Evolutionary conservation across 2,888 invertebrate species (phyloP).

Genomic region (Rotaria magnacalcarata): DNA sequence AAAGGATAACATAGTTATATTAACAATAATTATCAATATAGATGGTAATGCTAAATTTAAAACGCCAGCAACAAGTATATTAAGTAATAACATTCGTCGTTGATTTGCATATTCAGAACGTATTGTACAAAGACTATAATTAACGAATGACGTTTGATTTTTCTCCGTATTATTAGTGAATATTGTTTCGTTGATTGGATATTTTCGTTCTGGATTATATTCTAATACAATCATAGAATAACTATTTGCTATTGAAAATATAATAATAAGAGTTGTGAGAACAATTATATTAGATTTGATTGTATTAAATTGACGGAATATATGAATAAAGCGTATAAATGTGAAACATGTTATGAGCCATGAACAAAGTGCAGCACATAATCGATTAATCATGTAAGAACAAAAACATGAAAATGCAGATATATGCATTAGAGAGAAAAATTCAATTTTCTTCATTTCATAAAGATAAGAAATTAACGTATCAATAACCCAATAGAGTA

Average conservation of each 20-base stretch:
- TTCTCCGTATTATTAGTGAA: background rate
- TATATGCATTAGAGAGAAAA: background rate
- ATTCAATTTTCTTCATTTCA: background rate
- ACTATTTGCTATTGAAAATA: slow-evolving; percentile 9
- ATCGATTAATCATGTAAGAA: background rate
- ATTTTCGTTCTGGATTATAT: background rate
- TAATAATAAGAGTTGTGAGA: background rate
- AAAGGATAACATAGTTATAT: background rate
- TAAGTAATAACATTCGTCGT: background rate
- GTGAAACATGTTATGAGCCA: background rate
- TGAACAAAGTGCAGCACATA: slow-evolving; percentile 6
- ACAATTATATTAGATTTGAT: background rate
- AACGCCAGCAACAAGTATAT: background rate
- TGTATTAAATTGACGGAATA: background rate
- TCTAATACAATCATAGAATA: background rate
- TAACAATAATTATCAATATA: background rate
- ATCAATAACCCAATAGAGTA: background rate
- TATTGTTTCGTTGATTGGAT: background rate
- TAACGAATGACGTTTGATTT: background rate
- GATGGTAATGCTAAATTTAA: background rate
- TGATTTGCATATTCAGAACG: background rate
- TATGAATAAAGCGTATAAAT: background rate
- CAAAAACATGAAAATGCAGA: background rate
- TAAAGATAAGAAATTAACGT: background rate
- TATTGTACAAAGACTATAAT: background rate